These are phyloP conservation scores for Cosmia trapezina DNA, from an alignment of 2,888 invertebrate genomes.

Conservation along the genomic window DNA sequence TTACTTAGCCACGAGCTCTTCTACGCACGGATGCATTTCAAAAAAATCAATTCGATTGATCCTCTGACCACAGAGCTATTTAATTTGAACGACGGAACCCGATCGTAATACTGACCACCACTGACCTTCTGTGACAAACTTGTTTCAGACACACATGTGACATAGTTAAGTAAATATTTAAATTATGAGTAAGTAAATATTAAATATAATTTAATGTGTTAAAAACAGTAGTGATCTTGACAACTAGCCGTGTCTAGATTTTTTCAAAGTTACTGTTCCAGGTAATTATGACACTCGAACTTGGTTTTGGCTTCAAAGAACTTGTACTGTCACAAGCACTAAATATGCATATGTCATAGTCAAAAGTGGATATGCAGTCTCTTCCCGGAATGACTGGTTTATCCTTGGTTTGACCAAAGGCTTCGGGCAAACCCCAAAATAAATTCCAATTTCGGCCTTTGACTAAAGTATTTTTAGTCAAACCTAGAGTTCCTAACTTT, in stretches of 20 bases:
- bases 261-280: neutral
- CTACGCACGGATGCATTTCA: neutral
- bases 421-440: too few relatives aligned
- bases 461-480: too few relatives aligned
- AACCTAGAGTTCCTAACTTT: too few relatives aligned
- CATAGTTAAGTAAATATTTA: slow-evolving; percentile 26
- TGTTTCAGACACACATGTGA: slow-evolving; percentile 21
- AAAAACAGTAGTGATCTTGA: slow-evolving; percentile 29
- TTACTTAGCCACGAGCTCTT: too few relatives aligned
- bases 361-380: too few relatives aligned
- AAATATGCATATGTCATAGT: too few relatives aligned
- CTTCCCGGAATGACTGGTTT: too few relatives aligned
- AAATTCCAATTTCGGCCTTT: too few relatives aligned
- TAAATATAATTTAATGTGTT: neutral
- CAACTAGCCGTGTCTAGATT: neutral
- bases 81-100: slow-evolving; percentile 28
- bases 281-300: neutral
- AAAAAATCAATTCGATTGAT: neutral
- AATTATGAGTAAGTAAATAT: slow-evolving; percentile 19
- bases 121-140: slow-evolving; percentile 39
- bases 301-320: neutral
- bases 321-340: too few relatives aligned
- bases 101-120: neutral
- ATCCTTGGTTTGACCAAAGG: too few relatives aligned
- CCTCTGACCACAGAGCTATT: neutral